Conservation (phyloP, 2,888 invertebrate genomes). For the Epiblema foenella region DNA sequence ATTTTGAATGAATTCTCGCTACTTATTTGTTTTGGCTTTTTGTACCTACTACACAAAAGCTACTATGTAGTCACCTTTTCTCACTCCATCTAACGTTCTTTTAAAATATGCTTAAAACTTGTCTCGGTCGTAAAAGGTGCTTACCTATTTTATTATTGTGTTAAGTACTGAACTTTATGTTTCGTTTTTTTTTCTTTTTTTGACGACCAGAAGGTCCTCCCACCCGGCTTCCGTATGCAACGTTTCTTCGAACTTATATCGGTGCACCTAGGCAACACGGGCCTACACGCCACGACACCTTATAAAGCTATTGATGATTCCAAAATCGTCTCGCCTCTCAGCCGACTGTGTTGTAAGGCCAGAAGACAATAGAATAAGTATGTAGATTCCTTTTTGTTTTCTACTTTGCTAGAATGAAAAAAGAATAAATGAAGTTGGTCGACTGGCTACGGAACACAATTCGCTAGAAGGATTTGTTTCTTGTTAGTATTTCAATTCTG, state of each 20-base stretch:
- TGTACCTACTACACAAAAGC: no score
- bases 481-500: no score
- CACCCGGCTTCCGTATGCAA: constrained; percentile 20
- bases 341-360: constrained; percentile 12
- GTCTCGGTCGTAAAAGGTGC: no score
- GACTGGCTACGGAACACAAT: constrained; percentile 9
- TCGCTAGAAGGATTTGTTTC: not conserved
- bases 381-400: not conserved
- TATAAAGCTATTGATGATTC: constrained; percentile 18
- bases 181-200: not conserved
- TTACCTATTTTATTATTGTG: no score
- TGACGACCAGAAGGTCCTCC: constrained; percentile 19
- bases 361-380: constrained; percentile 1
- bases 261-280: constrained; percentile 1
- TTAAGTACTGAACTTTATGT: not conserved
- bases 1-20: no score
- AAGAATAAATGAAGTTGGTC: not conserved
- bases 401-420: not conserved
- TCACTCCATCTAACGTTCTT: no score
- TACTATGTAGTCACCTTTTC: no score
- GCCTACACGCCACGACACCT: not conserved
- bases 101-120: no score
- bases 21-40: no score
- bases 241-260: constrained; percentile 28
- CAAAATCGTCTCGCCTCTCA: constrained; percentile 24